phyloP scores from a whole-genome alignment of 1,140 invertebrate genomes.

The Heliconius melpomene region DNA sequence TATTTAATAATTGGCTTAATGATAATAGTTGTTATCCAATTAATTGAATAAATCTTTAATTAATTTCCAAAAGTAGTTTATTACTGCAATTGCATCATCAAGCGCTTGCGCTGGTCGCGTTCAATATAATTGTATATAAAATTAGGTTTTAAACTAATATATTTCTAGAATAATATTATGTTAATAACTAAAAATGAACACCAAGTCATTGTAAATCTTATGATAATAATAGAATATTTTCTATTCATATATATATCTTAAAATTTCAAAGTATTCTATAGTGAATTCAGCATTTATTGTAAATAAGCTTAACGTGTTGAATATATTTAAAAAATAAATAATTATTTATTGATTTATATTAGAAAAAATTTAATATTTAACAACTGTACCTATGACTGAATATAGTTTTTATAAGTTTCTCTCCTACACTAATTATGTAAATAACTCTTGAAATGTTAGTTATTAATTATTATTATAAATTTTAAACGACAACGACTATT shows the following conservation, averaged over 20 bases:
- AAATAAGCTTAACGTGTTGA: slow-evolving; percentile 33
- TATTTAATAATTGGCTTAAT: slow-evolving; percentile 2
- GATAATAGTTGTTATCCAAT: not conserved
- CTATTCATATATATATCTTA: slow-evolving; percentile 46
- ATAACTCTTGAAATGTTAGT: slow-evolving; percentile 29
- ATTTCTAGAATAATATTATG: slow-evolving; percentile 32
- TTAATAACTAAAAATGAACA: slow-evolving; percentile 68
- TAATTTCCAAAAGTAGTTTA: not conserved
- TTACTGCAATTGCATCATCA: slow-evolving; percentile 6
- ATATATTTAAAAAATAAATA: slow-evolving; percentile 5
- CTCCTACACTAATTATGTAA: slow-evolving; percentile 43
- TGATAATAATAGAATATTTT: slow-evolving; percentile 57
- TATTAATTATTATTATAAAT: slow-evolving; percentile 50
- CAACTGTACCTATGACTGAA: slow-evolving; percentile 51
- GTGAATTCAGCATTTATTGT: slow-evolving; percentile 34
- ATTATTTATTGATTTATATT: slow-evolving; percentile 23
- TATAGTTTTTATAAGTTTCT: slow-evolving; percentile 45
- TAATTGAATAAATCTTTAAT: slow-evolving; percentile 14
- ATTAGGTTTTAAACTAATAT: slow-evolving; percentile 35
- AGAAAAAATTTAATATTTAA: slow-evolving; percentile 40
- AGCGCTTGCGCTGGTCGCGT: slow-evolving; percentile 57
- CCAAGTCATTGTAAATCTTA: slow-evolving; percentile 73
- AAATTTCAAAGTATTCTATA: slow-evolving; percentile 35
- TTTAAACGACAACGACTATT: slow-evolving; percentile 75
- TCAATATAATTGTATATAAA: slow-evolving; percentile 48